Percentiles rank a stretch among this genome's conserved stretches.
These are phyloP conservation scores for Melipona beecheii DNA, from an alignment of 2,888 invertebrate genomes.

Conservation along the genomic window DNA sequence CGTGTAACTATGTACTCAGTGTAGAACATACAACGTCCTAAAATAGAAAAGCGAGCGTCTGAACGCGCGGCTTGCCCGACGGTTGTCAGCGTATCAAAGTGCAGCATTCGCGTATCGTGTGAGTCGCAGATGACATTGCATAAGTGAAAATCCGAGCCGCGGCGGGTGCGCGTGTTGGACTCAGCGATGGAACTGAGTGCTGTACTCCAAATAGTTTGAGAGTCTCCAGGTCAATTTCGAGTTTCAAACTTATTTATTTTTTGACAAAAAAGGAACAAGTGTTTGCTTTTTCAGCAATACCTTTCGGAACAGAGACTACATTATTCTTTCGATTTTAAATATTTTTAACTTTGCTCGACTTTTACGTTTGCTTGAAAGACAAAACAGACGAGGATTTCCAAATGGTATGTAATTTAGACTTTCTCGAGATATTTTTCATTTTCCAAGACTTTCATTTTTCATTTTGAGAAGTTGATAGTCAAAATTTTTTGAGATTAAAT, in stretches of 20 bases:
- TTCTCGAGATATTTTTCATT: too few relatives aligned
- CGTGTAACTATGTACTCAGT: conserved; percentile 28
- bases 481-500: too few relatives aligned
- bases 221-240: neutral
- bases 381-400: too few relatives aligned
- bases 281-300: too few relatives aligned
- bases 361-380: too few relatives aligned
- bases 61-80: conserved; percentile 6
- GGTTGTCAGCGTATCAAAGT: conserved; percentile 48
- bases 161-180: neutral
- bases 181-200: neutral
- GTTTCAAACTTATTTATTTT: neutral
- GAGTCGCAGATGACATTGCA: conserved; percentile 37
- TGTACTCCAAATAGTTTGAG: neutral
- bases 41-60: conserved; percentile 40
- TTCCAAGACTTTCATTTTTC: too few relatives aligned
- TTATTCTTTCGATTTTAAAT: too few relatives aligned
- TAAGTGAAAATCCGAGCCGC: conserved; percentile 40
- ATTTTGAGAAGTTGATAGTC: too few relatives aligned
- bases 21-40: conserved; percentile 28
- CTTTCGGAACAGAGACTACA: too few relatives aligned
- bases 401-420: too few relatives aligned
- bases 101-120: conserved; percentile 37
- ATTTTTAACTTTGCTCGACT: too few relatives aligned
- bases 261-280: too few relatives aligned